Evolutionary conservation across 2,113 vertebrate species (phyloP).

Genomic region (Perca schrenkii): DNA sequence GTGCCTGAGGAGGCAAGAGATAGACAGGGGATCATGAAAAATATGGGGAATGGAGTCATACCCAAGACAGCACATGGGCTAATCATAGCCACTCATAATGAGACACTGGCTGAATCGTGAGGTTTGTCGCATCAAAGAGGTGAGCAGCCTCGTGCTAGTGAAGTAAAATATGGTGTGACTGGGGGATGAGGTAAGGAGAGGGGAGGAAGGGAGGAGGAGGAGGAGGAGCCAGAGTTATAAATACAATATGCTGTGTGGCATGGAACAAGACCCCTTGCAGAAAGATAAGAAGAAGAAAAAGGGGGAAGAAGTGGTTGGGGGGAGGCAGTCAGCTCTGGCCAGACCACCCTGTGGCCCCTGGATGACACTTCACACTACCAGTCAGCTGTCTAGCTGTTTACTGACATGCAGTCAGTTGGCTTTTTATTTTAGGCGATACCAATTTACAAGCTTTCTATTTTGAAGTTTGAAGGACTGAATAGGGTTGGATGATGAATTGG

Average conservation of each 20-base stretch:
- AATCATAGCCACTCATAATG: constrained; percentile 21
- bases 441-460: constrained; percentile 23
- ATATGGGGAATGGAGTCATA: background rate
- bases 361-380: constrained; percentile 62
- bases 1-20: background rate
- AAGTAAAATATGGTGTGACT: constrained; percentile 41
- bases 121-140: constrained; percentile 26
- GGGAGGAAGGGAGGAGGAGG: constrained; percentile 19
- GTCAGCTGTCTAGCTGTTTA: constrained; percentile 48
- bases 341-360: constrained; percentile 52
- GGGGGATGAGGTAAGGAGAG: constrained; percentile 39
- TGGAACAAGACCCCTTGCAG: constrained; percentile 79
- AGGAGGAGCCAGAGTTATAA: constrained; percentile 78
- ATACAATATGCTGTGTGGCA: constrained; percentile 85
- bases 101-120: constrained; percentile 3
- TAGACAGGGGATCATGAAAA: background rate
- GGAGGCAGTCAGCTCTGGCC: constrained; percentile 24
- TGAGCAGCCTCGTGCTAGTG: constrained; percentile 10
- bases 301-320: constrained; percentile 23
- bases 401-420: constrained; percentile 16
- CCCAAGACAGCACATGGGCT: background rate
- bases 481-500: no score
- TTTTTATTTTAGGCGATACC: constrained; percentile 25
- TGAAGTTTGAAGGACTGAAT: background rate
- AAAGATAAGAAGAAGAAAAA: constrained; percentile 67